Percentiles rank a stretch among this genome's conserved stretches.
phyloP scores from a whole-genome alignment of 2,888 invertebrate genomes.

The Cephus pygmeus region DNA sequence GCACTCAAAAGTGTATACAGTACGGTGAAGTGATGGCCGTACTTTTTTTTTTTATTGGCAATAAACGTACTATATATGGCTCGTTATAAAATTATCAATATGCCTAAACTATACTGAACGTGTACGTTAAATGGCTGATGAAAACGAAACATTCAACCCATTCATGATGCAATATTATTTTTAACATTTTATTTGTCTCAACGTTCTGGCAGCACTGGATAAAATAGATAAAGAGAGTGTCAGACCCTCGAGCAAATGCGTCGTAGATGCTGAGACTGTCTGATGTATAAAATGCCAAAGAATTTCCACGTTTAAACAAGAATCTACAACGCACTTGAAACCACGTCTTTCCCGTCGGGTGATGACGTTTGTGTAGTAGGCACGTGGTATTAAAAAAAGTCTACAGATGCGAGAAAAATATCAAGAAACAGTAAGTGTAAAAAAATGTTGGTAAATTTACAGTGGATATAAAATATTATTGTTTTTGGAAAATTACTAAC shows the following conservation, averaged over 20 bases:
- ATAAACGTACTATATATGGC: not conserved
- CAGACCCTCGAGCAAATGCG: not conserved
- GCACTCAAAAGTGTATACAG: not conserved
- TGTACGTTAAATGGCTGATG: not conserved
- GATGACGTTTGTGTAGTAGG: not conserved
- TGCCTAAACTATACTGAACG: not conserved
- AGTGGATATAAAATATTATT: too few relatives aligned
- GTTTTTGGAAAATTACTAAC: too few relatives aligned
- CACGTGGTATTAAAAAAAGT: not conserved
- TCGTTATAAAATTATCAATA: not conserved
- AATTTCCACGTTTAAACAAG: not conserved
- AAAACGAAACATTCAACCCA: not conserved
- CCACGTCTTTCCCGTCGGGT: not conserved
- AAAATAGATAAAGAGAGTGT: not conserved
- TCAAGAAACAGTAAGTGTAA: not conserved
- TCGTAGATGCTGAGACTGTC: not conserved
- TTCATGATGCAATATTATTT: constrained; percentile 6
- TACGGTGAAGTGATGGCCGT: not conserved
- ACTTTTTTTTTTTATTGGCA: not conserved
- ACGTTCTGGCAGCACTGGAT: not conserved
- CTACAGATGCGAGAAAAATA: not conserved
- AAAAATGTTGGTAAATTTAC: too few relatives aligned
- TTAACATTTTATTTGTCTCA: constrained; percentile 6
- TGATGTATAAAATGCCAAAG: not conserved
- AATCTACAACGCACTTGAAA: not conserved